Conservation (phyloP, 2,113 vertebrate genomes). For the Machaerirhynchus nigripectus region DNA sequence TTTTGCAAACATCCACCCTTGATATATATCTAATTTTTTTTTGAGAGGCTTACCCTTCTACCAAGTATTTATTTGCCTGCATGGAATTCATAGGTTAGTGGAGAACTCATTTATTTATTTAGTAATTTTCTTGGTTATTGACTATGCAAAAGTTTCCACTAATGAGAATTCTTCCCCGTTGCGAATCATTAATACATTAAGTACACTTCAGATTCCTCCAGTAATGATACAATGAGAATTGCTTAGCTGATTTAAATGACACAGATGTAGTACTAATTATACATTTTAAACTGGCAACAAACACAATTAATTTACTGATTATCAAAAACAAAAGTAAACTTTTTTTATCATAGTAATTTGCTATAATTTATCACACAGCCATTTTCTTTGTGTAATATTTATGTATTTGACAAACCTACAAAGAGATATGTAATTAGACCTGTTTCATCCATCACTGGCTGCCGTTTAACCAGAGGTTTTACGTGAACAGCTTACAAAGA, state of each 20-base stretch:
- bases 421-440: constrained; percentile 60
- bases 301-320: constrained; percentile 60
- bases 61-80: background rate
- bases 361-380: constrained; percentile 30
- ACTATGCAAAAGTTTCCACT: constrained; percentile 47
- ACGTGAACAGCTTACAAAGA: constrained; percentile 13
- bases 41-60: background rate
- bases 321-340: constrained; percentile 66
- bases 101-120: constrained; percentile 26
- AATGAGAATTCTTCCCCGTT: constrained; percentile 47
- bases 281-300: constrained; percentile 48
- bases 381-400: constrained; percentile 40
- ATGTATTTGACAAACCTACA: constrained; percentile 49
- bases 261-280: constrained; percentile 62
- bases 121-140: constrained; percentile 25
- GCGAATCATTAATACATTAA: constrained; percentile 61
- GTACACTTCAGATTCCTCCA: constrained; percentile 46
- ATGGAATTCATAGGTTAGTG: background rate
- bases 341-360: constrained; percentile 64
- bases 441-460: constrained; percentile 48
- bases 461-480: constrained; percentile 47
- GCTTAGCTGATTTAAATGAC: constrained; percentile 53
- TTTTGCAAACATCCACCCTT: background rate
- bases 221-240: constrained; percentile 52
- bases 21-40: background rate